Evolutionary conservation across 2,888 invertebrate species (phyloP).

Genomic region (Dryadula phaetusa): DNA sequence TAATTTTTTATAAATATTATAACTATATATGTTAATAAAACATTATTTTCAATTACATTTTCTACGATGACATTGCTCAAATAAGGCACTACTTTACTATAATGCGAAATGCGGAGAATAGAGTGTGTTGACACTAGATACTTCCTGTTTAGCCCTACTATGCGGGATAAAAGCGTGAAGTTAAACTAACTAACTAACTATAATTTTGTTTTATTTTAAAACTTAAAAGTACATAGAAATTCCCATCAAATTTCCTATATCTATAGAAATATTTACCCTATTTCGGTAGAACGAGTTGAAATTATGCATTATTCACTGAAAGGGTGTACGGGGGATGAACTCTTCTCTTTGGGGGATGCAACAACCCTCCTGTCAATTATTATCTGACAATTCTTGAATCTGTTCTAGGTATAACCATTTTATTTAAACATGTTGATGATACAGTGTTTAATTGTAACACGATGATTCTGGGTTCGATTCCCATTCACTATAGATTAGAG

Average conservation of each 20-base stretch:
- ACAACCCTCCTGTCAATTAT: conserved; percentile 17
- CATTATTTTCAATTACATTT: too few relatives aligned
- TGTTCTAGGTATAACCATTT: not conserved
- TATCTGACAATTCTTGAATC: not conserved
- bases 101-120: too few relatives aligned
- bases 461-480: not conserved
- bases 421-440: not conserved
- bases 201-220: not conserved
- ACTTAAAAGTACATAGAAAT: not conserved
- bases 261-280: not conserved
- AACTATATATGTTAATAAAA: too few relatives aligned
- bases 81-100: too few relatives aligned
- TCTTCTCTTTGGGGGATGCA: not conserved
- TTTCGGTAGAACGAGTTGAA: conserved; percentile 1
- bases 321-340: conserved; percentile 8
- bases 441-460: not conserved
- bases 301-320: conserved; percentile 3
- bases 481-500: too few relatives aligned
- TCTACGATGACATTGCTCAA: too few relatives aligned
- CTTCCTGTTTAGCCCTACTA: too few relatives aligned
- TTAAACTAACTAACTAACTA: too few relatives aligned
- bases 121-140: too few relatives aligned
- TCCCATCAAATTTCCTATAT: too few relatives aligned
- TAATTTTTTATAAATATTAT: too few relatives aligned
- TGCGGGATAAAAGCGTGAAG: too few relatives aligned